Base-by-base conservation (phyloP, 1,140 invertebrate species). In the Temnothorax nylanderi region DNA sequence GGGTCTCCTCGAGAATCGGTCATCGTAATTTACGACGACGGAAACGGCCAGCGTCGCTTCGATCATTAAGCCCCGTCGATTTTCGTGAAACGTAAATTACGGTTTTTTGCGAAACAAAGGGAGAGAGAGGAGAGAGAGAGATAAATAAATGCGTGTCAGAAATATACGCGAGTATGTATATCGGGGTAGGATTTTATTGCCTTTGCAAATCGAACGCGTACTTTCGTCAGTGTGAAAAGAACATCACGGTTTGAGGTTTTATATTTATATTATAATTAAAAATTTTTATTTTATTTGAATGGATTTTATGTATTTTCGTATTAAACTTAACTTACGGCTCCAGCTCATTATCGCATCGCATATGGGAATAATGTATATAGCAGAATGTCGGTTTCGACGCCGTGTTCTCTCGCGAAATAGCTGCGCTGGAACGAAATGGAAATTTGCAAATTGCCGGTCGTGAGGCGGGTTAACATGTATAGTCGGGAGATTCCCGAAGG, bases 1-100 rank as follows among this genome's bases (percentile, higher is more conserved):
- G 87, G 56, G 56, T 76, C 87, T 58, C 69, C 51, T 49, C 67
- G 51, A 32, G 84, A 90, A 82, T 85, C 80, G 88, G 80, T 90
- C 80, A 75, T 81, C 78, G 65, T 89, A 84, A 89, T 89, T 87
- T 82, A 89, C 67, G 75, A 67, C 81, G 65, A 65, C 58, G 47
- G 62, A 76, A 84, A 44, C 82, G 51, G 7, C 11, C 86, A 2
- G 32, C 21, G 72, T 76, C 58, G 26, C 74, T 11, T 88, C 80
- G 56, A 44, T 44, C 80, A 65, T 64, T 54, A 67, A 85, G 54
- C 44, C 32, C 47, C 18, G 7, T 5, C 37, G 49, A 37, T 54
- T 41, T 49, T 77, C 26, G 32, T 10, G 3, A 18, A 51, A 49
- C 34, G 21, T 85, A 41, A 81, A 74, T 85, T 67, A 49, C 4